Evolutionary conservation across 2,888 invertebrate species (phyloP).

Genomic region (Scelioninae gen. 1): DNA sequence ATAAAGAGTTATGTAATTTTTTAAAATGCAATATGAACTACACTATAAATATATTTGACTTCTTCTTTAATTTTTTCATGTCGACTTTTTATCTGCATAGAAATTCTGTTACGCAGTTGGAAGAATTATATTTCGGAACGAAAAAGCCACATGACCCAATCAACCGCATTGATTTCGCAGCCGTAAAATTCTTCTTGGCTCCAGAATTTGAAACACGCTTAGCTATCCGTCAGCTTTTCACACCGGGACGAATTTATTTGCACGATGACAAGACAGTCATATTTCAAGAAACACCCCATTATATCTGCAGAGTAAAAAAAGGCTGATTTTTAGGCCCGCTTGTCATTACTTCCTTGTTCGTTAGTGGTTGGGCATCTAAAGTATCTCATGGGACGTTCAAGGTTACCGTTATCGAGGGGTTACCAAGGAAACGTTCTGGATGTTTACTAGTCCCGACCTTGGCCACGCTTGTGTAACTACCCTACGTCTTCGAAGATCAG

Average conservation of each 20-base stretch:
- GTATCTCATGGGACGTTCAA: slow-evolving; percentile 73
- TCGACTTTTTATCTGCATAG: background rate
- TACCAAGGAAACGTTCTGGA: slow-evolving; percentile 79
- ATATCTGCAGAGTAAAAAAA: slow-evolving; percentile 29
- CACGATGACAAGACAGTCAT: slow-evolving; percentile 6
- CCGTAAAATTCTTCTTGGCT: background rate
- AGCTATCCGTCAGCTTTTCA: slow-evolving; percentile 18
- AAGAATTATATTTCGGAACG: too few relatives aligned
- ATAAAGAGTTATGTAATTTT: too few relatives aligned
- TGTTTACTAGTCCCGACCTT: slow-evolving; percentile 82
- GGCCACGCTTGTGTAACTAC: slow-evolving; percentile 78
- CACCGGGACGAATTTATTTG: slow-evolving; percentile 10
- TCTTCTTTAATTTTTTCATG: too few relatives aligned
- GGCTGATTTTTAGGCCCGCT: slow-evolving; percentile 38
- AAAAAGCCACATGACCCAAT: background rate
- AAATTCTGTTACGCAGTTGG: too few relatives aligned
- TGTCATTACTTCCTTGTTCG: slow-evolving; percentile 51
- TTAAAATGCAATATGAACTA: too few relatives aligned
- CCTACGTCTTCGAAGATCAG: slow-evolving; percentile 51
- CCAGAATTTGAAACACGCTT: background rate
- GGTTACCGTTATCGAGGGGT: slow-evolving; percentile 75
- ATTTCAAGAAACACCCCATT: slow-evolving; percentile 11
- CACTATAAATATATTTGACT: too few relatives aligned
- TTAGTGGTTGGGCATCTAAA: slow-evolving; percentile 40
- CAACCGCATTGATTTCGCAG: background rate